Conservation (phyloP, 2,797 vertebrate genomes). For the Benthosema pterotum region DNA sequence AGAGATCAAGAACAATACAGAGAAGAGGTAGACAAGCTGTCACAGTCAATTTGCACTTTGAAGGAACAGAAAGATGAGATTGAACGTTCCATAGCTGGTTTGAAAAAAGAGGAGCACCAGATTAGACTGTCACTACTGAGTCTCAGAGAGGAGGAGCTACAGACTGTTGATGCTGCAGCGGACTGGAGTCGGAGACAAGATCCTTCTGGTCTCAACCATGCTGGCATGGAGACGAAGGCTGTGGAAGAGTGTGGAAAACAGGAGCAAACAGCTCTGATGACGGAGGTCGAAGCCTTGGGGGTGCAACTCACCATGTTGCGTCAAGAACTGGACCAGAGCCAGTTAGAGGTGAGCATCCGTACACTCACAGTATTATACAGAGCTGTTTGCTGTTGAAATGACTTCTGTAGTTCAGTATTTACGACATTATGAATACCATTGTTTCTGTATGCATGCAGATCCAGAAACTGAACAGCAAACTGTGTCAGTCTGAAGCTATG, state of each 20-base stretch:
- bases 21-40: constrained; percentile 37
- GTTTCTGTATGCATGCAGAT: constrained; percentile 49
- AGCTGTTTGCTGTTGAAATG: background rate
- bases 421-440: background rate
- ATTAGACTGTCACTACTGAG: constrained; percentile 33
- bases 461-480: constrained; percentile 68
- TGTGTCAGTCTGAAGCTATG: constrained; percentile 68
- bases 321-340: constrained; percentile 71
- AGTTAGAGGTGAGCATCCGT: constrained; percentile 66
- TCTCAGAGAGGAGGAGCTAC: constrained; percentile 45
- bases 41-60: constrained; percentile 40
- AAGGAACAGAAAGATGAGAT: constrained; percentile 54
- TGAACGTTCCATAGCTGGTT: constrained; percentile 49
- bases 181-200: constrained; percentile 25
- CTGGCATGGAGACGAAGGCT: constrained; percentile 1
- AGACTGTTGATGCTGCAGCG: constrained; percentile 11
- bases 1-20: constrained; percentile 43
- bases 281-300: constrained; percentile 50
- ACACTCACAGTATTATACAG: background rate
- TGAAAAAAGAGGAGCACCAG: constrained; percentile 59
- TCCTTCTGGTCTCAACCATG: constrained; percentile 11
- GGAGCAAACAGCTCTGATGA: constrained; percentile 50
- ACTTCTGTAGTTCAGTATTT: too few species aligned
- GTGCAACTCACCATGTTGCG: constrained; percentile 61
- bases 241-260: constrained; percentile 17